phyloP scores from a whole-genome alignment of 1,140 invertebrate genomes.

The Mactra quadrangularis region DNA sequence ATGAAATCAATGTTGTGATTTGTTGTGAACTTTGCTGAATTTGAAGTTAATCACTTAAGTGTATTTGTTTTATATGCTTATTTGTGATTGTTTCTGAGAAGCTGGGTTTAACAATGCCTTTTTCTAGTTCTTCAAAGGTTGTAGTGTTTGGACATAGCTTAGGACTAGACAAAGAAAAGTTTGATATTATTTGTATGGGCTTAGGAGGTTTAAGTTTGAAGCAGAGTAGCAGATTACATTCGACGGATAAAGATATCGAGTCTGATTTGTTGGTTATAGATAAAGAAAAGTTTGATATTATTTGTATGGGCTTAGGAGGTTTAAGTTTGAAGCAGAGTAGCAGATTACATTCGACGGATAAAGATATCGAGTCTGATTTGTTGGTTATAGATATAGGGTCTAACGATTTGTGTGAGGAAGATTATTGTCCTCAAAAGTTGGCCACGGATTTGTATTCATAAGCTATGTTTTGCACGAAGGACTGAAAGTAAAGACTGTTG shows the following conservation, averaged over 20 bases:
- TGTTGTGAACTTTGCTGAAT: too few species aligned
- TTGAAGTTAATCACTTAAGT: too few species aligned
- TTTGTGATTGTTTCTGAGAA: too few species aligned
- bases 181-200: too few species aligned
- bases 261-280: neutral
- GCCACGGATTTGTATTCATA: neutral
- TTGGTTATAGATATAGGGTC: constrained; percentile 11
- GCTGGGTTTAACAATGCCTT: too few species aligned
- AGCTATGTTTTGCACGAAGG: neutral
- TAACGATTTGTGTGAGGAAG: neutral
- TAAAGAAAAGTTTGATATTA: too few species aligned
- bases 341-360: neutral
- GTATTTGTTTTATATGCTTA: too few species aligned
- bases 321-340: neutral
- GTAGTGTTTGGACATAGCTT: constrained; percentile 12
- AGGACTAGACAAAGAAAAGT: too few species aligned
- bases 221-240: neutral
- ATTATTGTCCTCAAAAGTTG: neutral
- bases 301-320: too few species aligned
- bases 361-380: neutral
- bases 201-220: too few species aligned
- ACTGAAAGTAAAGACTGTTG: neutral
- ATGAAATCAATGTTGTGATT: too few species aligned
- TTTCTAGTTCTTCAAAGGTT: too few species aligned
- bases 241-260: neutral